Base-by-base conservation (phyloP, 2,888 invertebrate species). In the Brenthis daphne region DNA sequence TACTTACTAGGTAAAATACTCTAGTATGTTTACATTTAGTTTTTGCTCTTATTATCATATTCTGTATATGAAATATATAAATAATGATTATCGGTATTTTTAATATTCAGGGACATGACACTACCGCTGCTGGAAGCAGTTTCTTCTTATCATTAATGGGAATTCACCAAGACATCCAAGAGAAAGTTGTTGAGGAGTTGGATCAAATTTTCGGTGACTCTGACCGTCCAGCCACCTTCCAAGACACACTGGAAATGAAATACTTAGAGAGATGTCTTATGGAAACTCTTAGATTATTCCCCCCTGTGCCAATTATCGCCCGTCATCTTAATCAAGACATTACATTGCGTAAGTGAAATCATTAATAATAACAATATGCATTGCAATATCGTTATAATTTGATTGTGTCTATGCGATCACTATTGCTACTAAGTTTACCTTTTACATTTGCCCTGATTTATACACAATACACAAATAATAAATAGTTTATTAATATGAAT, bases 211-310 rank as follows among this genome's bases (percentile, higher is more conserved):
- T 97, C 80, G 95, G 96, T 51, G 95, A 95, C 76, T 95, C 96
- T 0, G 94, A 96, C 79, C 94, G 97, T 24, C 95, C 95, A 3
- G 95, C 95, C 57, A 96, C 96, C 13, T 96, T 96, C 89, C 95
- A 96, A 78, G 97, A 97, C 75, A 96, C 97, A 1, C 83, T 96
- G n/a, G 96, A 96, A 85, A 96, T 97, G 96, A 97, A 97, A 85
- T 97, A 96, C 80, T 87, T 97, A 76, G 97, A 97, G 85, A 93
- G 96, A 71, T 96, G 96, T 72, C 93, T 97, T 60, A 95, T 97
- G 95, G 97, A 97, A 86, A 96, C 96, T 4, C 87, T 97, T 29
- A 94, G 97, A 77, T 91, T 97, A 93, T 97, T 95, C 82, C 97
- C 97, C 67, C 96, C 97, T 75, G 96, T 97, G 64, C 97, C 97